These are phyloP conservation scores for Mormyrops attenuatus DNA, from an alignment of 2,797 vertebrate species.

Conservation along the genomic window DNA sequence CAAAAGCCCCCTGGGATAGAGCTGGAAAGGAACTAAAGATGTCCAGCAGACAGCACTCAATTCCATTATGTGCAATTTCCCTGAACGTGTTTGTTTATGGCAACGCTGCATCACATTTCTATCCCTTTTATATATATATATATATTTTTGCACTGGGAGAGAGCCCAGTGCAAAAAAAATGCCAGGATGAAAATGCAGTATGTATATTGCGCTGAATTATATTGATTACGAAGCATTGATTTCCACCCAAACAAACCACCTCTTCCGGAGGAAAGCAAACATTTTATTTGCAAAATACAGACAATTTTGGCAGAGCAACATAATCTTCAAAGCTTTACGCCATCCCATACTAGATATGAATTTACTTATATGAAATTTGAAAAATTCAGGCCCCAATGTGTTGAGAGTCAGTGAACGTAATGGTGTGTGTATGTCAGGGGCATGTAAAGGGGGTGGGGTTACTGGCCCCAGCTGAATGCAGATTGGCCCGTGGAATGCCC, in stretches of 20 bases:
- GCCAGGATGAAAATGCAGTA: neutral
- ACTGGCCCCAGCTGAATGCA: neutral
- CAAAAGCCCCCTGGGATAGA: conserved; percentile 76
- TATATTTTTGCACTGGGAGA: conserved; percentile 57
- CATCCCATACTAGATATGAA: neutral
- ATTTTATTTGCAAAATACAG: neutral
- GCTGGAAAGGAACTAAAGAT: conserved; percentile 80
- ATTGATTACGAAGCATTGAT: neutral
- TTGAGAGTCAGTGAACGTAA: neutral
- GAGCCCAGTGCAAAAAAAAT: conserved; percentile 33
- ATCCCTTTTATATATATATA: conserved; percentile 45
- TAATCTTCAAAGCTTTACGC: neutral
- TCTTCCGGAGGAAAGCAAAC: neutral
- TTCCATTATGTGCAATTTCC: conserved; percentile 87
- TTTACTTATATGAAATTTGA: neutral
- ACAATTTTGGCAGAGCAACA: neutral
- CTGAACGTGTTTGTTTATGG: conserved; percentile 80
- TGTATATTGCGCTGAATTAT: conserved; percentile 5
- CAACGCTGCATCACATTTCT: conserved; percentile 70
- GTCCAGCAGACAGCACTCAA: conserved; percentile 64
- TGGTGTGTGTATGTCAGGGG: neutral
- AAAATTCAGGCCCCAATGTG: neutral
- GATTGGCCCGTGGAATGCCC: neutral
- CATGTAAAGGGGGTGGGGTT: neutral
- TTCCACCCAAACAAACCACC: neutral